Conservation (phyloP, 2,113 vertebrate species). For the Aegithalos caudatus region DNA sequence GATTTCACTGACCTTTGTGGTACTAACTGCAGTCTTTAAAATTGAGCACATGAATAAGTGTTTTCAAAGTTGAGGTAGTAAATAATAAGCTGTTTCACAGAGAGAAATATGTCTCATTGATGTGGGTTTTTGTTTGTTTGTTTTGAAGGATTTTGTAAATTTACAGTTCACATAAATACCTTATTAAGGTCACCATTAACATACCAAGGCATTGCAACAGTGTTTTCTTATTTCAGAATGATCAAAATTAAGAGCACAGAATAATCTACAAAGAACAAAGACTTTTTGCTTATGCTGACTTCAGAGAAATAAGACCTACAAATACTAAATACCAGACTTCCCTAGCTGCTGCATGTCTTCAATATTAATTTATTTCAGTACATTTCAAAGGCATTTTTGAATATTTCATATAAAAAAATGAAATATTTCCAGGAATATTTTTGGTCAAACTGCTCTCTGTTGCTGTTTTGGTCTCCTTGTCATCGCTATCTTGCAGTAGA, state of each 20-base stretch:
- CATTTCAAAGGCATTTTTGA: not conserved
- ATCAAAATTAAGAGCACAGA: not conserved
- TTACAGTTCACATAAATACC: slow-evolving; percentile 30
- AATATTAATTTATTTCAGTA: not conserved
- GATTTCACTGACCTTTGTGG: slow-evolving; percentile 28
- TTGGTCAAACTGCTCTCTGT: not conserved
- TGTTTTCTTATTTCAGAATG: slow-evolving; percentile 16
- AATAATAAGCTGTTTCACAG: slow-evolving; percentile 15
- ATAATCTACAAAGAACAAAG: slow-evolving; percentile 18
- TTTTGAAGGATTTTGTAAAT: slow-evolving; percentile 49
- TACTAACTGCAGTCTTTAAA: not conserved
- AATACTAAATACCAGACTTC: not conserved
- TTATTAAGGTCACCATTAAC: not conserved
- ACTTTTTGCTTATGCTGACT: not conserved
- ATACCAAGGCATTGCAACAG: slow-evolving; percentile 20
- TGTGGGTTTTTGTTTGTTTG: slow-evolving; percentile 47
- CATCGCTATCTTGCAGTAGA: rapidly evolving
- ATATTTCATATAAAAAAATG: not conserved
- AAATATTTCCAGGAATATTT: not conserved
- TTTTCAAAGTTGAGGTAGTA: slow-evolving; percentile 28
- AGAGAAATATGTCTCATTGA: not conserved
- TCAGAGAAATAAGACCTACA: not conserved
- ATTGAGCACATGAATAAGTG: not conserved
- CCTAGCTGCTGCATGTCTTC: not conserved
- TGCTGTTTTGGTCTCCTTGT: not conserved